Conservation (phyloP, 2,797 vertebrate species). For the Hozukius guyotensis region DNA sequence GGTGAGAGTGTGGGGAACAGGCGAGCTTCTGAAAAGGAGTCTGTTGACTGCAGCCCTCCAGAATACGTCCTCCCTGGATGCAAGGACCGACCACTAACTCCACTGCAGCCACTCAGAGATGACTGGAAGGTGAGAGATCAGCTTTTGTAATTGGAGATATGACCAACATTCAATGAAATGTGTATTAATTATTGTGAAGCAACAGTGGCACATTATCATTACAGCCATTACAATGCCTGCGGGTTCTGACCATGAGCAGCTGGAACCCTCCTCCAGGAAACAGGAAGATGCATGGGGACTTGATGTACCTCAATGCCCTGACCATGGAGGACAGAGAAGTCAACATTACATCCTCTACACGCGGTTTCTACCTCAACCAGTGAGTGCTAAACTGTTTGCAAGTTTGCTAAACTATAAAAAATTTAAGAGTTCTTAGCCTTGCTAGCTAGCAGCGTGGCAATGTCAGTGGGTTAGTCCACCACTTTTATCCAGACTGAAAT, state of each 20-base stretch:
- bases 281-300: slow-evolving; percentile 95
- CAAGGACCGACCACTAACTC: slow-evolving; percentile 87
- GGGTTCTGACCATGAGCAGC: slow-evolving; percentile 91
- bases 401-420: neutral
- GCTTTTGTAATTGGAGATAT: neutral
- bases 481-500: too few relatives aligned
- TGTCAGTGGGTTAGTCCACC: too few relatives aligned
- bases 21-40: slow-evolving; percentile 85
- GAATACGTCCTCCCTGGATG: slow-evolving; percentile 91
- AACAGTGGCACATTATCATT: neutral
- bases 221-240: slow-evolving; percentile 92
- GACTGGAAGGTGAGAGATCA: slow-evolving; percentile 87
- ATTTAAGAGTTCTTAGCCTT: neutral
- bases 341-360: slow-evolving; percentile 90
- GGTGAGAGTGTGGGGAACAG: slow-evolving; percentile 70
- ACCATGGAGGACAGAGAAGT: slow-evolving; percentile 91
- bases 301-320: slow-evolving; percentile 92
- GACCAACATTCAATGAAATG: neutral
- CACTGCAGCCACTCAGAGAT: slow-evolving; percentile 89
- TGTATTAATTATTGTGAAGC: neutral
- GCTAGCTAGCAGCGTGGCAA: too few relatives aligned
- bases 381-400: slow-evolving; percentile 74
- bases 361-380: slow-evolving; percentile 96
- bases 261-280: slow-evolving; percentile 97
- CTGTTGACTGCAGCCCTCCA: slow-evolving; percentile 87